Evolutionary conservation across 2,888 invertebrate species (phyloP), one percentile per base, ranked within the genome.

Genomic region (Idaea aversata): DNA sequence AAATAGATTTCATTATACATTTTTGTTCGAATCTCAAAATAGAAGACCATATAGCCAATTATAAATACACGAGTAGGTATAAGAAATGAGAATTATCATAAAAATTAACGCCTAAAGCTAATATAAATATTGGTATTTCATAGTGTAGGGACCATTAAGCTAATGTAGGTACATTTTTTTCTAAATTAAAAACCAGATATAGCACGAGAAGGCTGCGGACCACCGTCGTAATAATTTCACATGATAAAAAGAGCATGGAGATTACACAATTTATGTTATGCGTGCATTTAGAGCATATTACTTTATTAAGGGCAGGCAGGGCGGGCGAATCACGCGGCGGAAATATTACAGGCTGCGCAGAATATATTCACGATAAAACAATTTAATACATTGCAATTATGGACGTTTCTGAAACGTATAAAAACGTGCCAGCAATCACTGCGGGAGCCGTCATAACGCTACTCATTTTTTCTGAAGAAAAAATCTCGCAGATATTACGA

Each of bases 251-350:
- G 86, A 91, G 83, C 86, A 88, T 81, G 74, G 76, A 78, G 84
- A 84, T 85, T 82, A 85, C 82, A 80, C 84, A 89, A 91, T 91
- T 87, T 91, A 91, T 91, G 90, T 88, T 89, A 88, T 88, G 89
- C 88, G 90, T 85, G 85, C 90, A 89, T 93, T 91, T 90, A 88
- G 91, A 91, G 88, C 84, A 88, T 90, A 93, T 91, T 89, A 89
- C 91, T 91, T 91, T 91, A 91, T 91, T 89, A 91, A 90, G 88
- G 87, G 85, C 89, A 84, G 80, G 82, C 87, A 79, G 84, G 86
- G 87, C 86, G 88, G 88, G 84, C 86, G 85, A 78, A 83, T 78
- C 83, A 79, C 80, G 83, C 85, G 82, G 84, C 73, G 73, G 74
- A 77, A 69, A 77, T 83, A 84, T 82, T 85, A 83, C 84, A 78